phyloP scores from a whole-genome alignment of 1,140 invertebrate species.

The Agrypnia vestita region DNA sequence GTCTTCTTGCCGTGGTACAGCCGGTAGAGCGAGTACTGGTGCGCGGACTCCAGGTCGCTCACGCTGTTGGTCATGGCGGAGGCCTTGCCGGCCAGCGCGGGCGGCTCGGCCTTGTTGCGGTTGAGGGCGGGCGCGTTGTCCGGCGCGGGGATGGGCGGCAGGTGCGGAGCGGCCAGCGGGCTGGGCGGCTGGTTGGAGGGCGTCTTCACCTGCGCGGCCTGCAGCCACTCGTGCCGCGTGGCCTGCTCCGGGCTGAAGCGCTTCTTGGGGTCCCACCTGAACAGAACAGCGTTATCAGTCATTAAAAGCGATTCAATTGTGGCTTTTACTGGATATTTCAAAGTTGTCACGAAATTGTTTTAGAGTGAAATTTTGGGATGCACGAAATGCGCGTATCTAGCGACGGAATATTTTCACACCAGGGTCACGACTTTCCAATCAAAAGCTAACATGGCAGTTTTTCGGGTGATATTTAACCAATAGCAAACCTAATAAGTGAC shows the following conservation, averaged over 20 bases:
- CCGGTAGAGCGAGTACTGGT: constrained; percentile 59
- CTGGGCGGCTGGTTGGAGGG: constrained; percentile 65
- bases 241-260: constrained; percentile 95
- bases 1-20: constrained; percentile 59
- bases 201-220: constrained; percentile 63
- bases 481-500: no score
- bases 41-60: constrained; percentile 58
- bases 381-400: no score
- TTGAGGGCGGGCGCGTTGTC: constrained; percentile 44
- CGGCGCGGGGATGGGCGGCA: constrained; percentile 16
- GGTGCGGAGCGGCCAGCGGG: constrained; percentile 60
- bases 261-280: constrained; percentile 93
- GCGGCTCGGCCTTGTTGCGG: constrained; percentile 60
- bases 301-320: no score
- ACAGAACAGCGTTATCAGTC: no score
- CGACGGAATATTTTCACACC: constrained; percentile 6
- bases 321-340: no score
- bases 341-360: no score
- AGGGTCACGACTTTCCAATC: no score
- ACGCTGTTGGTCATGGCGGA: constrained; percentile 60
- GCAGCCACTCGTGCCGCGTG: constrained; percentile 84
- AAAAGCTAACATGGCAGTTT: no score
- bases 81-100: constrained; percentile 46
- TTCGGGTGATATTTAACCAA: no score
- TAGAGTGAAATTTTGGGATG: no score